Conservation (phyloP, 2,797 vertebrate species). For the Hypotaenidia philippensis region DNA sequence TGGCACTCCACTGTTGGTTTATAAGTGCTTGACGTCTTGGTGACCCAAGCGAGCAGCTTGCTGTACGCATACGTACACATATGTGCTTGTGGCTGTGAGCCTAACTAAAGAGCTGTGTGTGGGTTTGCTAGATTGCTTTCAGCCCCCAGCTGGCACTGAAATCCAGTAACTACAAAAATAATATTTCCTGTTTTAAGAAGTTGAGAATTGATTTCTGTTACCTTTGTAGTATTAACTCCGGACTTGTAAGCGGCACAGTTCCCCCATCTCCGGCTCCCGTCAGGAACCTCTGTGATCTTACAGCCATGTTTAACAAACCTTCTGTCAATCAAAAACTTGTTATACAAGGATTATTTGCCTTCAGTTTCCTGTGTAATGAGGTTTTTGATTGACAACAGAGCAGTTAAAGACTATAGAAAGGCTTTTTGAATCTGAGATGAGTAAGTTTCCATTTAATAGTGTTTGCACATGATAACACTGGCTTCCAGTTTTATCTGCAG, state of each 20-base stretch:
- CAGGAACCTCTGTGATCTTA: constrained; percentile 13
- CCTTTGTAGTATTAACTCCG: not conserved
- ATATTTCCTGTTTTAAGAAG: not conserved
- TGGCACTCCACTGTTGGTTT: not conserved
- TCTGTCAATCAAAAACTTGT: constrained; percentile 60
- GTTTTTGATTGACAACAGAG: constrained; percentile 59
- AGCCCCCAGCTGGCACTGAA: not conserved
- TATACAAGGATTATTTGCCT: constrained; percentile 66
- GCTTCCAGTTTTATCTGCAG: constrained; percentile 7
- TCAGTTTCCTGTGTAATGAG: constrained; percentile 62
- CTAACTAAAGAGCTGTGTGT: not conserved
- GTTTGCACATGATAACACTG: constrained; percentile 13
- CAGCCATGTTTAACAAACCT: constrained; percentile 42
- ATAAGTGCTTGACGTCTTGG: fast-evolving
- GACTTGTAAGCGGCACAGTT: constrained; percentile 2
- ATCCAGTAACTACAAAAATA: not conserved
- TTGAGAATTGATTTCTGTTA: not conserved
- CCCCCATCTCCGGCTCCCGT: not conserved
- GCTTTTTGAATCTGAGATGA: constrained; percentile 56
- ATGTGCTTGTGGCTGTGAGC: fast-evolving
- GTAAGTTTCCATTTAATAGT: constrained; percentile 18
- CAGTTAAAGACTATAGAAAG: constrained; percentile 38
- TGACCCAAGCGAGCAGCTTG: fast-evolving
- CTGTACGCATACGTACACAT: fast-evolving
- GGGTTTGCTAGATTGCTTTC: not conserved